Evolutionary conservation across 2,888 invertebrate species (phyloP).

Genomic region (Dione vanillae): DNA sequence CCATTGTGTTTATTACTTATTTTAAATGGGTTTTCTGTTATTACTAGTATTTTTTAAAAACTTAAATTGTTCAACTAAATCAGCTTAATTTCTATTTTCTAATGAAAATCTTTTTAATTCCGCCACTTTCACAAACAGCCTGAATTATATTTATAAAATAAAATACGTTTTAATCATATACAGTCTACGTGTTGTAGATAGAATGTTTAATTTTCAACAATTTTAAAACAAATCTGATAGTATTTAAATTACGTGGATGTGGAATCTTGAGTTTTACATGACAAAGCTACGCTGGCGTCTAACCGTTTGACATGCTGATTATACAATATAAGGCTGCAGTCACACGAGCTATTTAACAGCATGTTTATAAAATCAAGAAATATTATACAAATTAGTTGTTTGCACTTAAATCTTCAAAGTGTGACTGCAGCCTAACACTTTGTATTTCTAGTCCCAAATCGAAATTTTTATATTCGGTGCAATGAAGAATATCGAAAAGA

Average conservation of each 20-base stretch:
- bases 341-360: not conserved
- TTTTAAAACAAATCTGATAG: slow-evolving; percentile 12
- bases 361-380: not conserved
- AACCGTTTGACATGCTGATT: slow-evolving; percentile 5
- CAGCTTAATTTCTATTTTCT: not conserved
- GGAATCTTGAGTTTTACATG: slow-evolving; percentile 38
- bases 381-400: not conserved
- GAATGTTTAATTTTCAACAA: slow-evolving; percentile 6
- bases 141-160: not conserved
- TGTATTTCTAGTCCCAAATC: slow-evolving; percentile 38
- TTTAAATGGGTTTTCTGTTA: not conserved
- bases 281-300: slow-evolving; percentile 31
- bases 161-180: slow-evolving; percentile 16
- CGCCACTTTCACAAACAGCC: not conserved
- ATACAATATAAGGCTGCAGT: slow-evolving; percentile 2
- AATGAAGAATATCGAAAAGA: slow-evolving; percentile 39
- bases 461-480: slow-evolving; percentile 38
- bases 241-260: slow-evolving; percentile 11
- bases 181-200: slow-evolving; percentile 10
- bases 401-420: not conserved
- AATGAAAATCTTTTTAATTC: not conserved
- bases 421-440: slow-evolving; percentile 5
- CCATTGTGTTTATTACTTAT: not conserved
- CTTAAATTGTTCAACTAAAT: not conserved
- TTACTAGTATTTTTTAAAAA: not conserved